Evolutionary conservation across 2,797 vertebrate species (phyloP).

Genomic region (Trachops cirrhosus): DNA sequence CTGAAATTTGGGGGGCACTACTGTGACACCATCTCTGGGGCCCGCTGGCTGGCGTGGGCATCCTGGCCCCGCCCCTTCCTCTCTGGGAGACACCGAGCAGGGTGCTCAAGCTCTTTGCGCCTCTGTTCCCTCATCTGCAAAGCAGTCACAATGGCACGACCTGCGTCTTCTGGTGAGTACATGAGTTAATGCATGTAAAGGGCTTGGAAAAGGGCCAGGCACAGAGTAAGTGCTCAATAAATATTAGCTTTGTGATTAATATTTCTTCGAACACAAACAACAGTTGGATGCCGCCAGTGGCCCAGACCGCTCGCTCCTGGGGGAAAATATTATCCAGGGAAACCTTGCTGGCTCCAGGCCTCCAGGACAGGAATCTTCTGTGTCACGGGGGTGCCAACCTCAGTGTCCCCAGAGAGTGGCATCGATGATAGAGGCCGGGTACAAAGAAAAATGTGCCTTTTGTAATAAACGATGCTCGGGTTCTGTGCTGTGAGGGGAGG

Average conservation of each 20-base stretch:
- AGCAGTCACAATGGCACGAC: background rate
- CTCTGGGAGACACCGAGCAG: accelerated
- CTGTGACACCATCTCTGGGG: accelerated
- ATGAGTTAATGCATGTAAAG: background rate
- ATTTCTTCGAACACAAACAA: slow-evolving; percentile 46
- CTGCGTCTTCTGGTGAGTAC: background rate
- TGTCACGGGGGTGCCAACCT: background rate
- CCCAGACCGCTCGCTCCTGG: background rate
- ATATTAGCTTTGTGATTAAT: slow-evolving; percentile 57
- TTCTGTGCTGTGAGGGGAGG: accelerated
- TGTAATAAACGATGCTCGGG: background rate
- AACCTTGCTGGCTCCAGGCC: background rate
- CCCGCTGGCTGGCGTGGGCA: accelerated
- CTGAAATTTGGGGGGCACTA: background rate
- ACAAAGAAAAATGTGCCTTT: background rate
- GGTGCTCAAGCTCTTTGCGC: background rate
- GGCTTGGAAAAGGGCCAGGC: slow-evolving; percentile 19
- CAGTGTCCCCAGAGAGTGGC: background rate
- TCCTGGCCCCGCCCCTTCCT: background rate
- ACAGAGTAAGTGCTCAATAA: slow-evolving; percentile 52
- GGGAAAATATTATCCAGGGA: background rate
- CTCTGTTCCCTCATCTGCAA: background rate
- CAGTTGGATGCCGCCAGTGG: slow-evolving; percentile 5
- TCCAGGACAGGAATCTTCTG: background rate
- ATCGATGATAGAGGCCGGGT: background rate